Conservation (phyloP, 1,140 invertebrate genomes). For the Cherax quadricarinatus region DNA sequence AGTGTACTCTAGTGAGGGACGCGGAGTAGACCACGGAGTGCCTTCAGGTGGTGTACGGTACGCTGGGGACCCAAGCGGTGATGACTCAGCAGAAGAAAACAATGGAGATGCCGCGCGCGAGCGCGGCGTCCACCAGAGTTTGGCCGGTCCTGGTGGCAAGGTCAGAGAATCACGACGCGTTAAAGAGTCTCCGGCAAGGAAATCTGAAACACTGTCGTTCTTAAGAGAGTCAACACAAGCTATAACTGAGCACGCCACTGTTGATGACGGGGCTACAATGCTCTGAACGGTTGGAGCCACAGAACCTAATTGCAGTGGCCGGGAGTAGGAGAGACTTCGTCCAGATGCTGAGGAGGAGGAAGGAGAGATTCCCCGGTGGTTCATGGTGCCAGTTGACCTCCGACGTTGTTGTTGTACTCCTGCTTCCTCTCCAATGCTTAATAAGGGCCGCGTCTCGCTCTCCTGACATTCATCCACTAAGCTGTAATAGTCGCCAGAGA, state of each 20-base stretch:
- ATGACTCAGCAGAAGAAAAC: slow-evolving; percentile 60
- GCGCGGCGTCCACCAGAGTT: slow-evolving; percentile 56
- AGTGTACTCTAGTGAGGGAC: slow-evolving; percentile 65
- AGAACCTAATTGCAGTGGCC: slow-evolving; percentile 52
- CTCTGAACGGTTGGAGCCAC: slow-evolving; percentile 48
- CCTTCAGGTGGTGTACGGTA: slow-evolving; percentile 69
- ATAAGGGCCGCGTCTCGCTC: slow-evolving; percentile 52
- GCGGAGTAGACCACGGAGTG: slow-evolving; percentile 67
- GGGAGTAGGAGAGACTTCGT: slow-evolving; percentile 55
- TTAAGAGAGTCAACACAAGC: slow-evolving; percentile 46
- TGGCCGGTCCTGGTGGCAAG: slow-evolving; percentile 51
- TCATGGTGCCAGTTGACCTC: slow-evolving; percentile 17
- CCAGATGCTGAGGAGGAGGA: slow-evolving; percentile 4
- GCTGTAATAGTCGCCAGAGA: neutral
- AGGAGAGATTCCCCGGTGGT: slow-evolving; percentile 22
- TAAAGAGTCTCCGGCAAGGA: neutral
- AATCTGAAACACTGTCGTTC: neutral
- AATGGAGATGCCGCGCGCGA: slow-evolving; percentile 60
- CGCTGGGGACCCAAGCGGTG: slow-evolving; percentile 63
- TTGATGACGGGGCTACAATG: slow-evolving; percentile 56
- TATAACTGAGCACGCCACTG: slow-evolving; percentile 60
- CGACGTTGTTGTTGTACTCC: slow-evolving; percentile 1
- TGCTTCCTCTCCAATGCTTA: slow-evolving; percentile 23
- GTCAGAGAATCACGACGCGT: slow-evolving; percentile 57
- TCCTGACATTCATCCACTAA: slow-evolving; percentile 1